Percentiles rank a stretch among this genome's conserved stretches.
These are phyloP conservation scores for Eretmocerus hayati DNA, from an alignment of 2,888 invertebrate genomes.

Conservation along the genomic window DNA sequence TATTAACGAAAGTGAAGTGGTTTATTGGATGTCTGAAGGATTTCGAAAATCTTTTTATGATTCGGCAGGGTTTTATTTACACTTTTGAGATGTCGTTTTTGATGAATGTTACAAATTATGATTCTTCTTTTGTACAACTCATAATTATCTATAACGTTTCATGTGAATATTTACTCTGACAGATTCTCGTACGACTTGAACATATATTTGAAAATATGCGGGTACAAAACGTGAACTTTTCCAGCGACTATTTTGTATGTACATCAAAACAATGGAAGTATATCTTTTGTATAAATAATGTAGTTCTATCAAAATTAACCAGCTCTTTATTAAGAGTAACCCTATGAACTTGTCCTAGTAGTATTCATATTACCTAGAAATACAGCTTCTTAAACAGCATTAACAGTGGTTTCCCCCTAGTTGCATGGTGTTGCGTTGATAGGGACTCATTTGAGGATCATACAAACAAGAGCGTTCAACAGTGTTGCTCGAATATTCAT, in stretches of 20 bases:
- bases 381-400: conserved; percentile 2
- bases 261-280: conserved; percentile 27
- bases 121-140: conserved; percentile 9
- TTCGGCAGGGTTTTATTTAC: conserved; percentile 21
- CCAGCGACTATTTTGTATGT: conserved; percentile 14
- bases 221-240: conserved; percentile 22
- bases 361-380: conserved; percentile 16
- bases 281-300: conserved; percentile 32
- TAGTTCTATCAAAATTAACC: conserved; percentile 35
- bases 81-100: conserved; percentile 18
- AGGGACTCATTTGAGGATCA: no score
- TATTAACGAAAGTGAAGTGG: no score
- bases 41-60: neutral
- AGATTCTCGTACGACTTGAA: neutral
- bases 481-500: no score
- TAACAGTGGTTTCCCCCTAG: no score
- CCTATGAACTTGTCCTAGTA: conserved; percentile 29
- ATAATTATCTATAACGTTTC: no score
- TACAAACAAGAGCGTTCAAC: no score
- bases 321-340: conserved; percentile 33
- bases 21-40: no score
- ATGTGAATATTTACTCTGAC: conserved; percentile 13
- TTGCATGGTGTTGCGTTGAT: no score
- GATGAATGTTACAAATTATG: conserved; percentile 24
- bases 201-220: neutral